These are phyloP conservation scores for Lymantria dispar DNA, from an alignment of 2,888 invertebrate species.

Conservation along the genomic window DNA sequence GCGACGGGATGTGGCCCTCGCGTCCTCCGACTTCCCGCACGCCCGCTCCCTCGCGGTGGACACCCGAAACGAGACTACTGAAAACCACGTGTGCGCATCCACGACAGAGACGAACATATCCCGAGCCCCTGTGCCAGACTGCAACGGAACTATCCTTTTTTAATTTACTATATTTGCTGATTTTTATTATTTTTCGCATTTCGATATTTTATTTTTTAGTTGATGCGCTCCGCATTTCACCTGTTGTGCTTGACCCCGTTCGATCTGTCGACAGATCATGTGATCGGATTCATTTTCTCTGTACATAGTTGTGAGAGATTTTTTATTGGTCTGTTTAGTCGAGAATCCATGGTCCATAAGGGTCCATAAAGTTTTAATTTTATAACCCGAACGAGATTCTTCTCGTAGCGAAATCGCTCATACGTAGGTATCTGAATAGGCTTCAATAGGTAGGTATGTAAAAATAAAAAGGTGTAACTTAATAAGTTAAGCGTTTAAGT, in stretches of 20 bases:
- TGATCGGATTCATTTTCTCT: conserved; percentile 68
- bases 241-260: conserved; percentile 82
- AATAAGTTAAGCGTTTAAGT: too few relatives aligned
- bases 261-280: conserved; percentile 76
- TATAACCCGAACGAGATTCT: too few relatives aligned
- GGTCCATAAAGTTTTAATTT: too few relatives aligned
- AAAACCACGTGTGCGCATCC: conserved; percentile 74
- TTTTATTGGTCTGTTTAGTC: conserved; percentile 18
- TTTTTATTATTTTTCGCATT: conserved; percentile 82
- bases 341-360: too few relatives aligned
- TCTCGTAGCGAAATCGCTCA: too few relatives aligned
- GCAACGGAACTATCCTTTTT: conserved; percentile 68
- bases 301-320: conserved; percentile 50
- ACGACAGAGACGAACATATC: conserved; percentile 53
- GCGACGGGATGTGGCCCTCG: conserved; percentile 73
- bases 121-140: conserved; percentile 30
- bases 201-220: conserved; percentile 83
- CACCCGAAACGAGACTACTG: conserved; percentile 49
- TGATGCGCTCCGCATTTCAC: conserved; percentile 79
- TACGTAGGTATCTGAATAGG: too few relatives aligned
- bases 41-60: conserved; percentile 36
- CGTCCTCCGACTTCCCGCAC: conserved; percentile 42
- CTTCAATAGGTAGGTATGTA: too few relatives aligned
- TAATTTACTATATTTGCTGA: conserved; percentile 80
- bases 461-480: too few relatives aligned